Evolutionary conservation across 2,888 invertebrate genomes (phyloP).

Genomic region (Melieria picta): DNA sequence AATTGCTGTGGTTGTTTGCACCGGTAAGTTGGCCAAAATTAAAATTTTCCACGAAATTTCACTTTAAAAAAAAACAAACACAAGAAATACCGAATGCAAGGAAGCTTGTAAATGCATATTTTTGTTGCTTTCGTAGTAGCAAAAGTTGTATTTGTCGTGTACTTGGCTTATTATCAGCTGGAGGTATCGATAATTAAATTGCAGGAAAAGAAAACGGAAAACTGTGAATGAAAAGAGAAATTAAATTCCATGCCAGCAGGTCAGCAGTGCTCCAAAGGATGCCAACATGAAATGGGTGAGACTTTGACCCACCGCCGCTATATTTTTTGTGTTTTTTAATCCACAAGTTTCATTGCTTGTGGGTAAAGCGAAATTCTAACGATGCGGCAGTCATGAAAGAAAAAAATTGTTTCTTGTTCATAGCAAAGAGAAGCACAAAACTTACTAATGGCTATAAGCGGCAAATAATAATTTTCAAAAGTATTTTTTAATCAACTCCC

Average conservation of each 20-base stretch:
- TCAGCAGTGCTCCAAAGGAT: not conserved
- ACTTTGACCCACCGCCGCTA: no score
- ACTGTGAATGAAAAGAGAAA: slow-evolving; percentile 5
- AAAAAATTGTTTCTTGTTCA: no score
- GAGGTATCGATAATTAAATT: slow-evolving; percentile 6
- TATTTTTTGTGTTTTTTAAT: no score
- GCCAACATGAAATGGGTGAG: no score
- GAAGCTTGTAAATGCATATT: not conserved
- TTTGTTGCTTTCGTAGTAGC: not conserved
- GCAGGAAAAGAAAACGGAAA: slow-evolving; percentile 17
- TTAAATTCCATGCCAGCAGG: slow-evolving; percentile 29
- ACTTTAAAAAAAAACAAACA: not conserved
- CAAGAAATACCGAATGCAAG: not conserved
- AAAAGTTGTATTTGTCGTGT: not conserved
- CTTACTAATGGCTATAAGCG: no score
- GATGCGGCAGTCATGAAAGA: no score
- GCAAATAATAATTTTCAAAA: no score
- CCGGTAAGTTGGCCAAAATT: not conserved
- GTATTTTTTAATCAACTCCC: no score
- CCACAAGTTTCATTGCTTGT: no score
- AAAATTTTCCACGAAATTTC: not conserved
- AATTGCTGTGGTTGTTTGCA: not conserved
- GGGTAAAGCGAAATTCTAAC: no score
- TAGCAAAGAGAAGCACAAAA: no score
- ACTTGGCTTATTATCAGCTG: not conserved